Evolutionary conservation across 1,140 invertebrate species (phyloP).

Genomic region (Trichomalopsis sarcophagae): DNA sequence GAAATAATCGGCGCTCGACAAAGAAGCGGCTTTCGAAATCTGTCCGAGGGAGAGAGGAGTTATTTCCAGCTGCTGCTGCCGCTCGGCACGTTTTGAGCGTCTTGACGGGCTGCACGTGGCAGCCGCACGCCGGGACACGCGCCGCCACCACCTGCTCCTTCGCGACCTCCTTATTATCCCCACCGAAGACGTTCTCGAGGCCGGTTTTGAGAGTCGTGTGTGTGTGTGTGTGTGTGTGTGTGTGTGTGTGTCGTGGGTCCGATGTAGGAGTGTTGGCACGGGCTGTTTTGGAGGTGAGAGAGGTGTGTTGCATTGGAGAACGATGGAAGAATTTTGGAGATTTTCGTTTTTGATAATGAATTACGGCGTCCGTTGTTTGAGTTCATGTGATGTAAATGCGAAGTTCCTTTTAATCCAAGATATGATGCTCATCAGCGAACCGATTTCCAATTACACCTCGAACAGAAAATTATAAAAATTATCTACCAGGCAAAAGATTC

Average conservation of each 20-base stretch:
- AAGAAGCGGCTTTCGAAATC: background rate
- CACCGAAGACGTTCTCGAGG: background rate
- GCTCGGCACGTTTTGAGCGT: background rate
- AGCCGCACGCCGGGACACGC: constrained; percentile 59
- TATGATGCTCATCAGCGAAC: too few relatives aligned
- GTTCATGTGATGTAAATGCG: too few relatives aligned
- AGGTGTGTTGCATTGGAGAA: too few relatives aligned
- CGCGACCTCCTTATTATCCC: constrained; percentile 33
- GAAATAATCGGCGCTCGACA: background rate
- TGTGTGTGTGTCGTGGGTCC: background rate
- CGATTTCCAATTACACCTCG: too few relatives aligned
- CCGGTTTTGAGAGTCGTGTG: background rate
- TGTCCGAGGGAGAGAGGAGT: background rate
- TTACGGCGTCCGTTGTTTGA: too few relatives aligned
- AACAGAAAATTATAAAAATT: too few relatives aligned
- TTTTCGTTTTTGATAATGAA: too few relatives aligned
- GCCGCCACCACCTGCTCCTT: constrained; percentile 64
- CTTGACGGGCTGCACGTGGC: constrained; percentile 54
- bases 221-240: too few relatives aligned
- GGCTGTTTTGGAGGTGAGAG: background rate
- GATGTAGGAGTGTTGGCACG: background rate
- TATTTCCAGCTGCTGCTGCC: constrained; percentile 18
- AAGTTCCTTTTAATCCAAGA: too few relatives aligned
- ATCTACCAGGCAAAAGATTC: too few relatives aligned
- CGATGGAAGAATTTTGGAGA: too few relatives aligned